A percentile compares a stretch with the other conserved stretches of the same genome.
Conservation (phyloP, 2,113 vertebrate genomes). For the Lethenteron reissneri region DNA sequence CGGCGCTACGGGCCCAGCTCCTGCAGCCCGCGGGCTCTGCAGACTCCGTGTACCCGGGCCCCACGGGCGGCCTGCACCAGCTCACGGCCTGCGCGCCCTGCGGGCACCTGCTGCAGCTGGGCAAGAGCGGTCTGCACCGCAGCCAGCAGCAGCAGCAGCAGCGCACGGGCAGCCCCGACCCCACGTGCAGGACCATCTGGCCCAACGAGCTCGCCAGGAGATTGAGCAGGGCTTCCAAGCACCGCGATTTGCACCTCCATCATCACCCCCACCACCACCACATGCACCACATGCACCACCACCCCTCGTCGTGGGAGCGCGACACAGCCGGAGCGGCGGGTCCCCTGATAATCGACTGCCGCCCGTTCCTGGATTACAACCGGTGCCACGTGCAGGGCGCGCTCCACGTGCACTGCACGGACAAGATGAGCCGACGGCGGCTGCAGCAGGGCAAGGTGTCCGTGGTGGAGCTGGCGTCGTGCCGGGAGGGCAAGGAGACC, state of each 20-base stretch:
- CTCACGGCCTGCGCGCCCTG: slow-evolving; percentile 39
- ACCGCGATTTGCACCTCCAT: slow-evolving; percentile 21
- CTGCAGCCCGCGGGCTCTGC: slow-evolving; percentile 29
- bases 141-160: slow-evolving; percentile 30
- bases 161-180: slow-evolving; percentile 16
- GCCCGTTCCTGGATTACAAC: slow-evolving; percentile 28
- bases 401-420: slow-evolving; percentile 14
- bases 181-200: slow-evolving; percentile 39
- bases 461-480: slow-evolving; percentile 30
- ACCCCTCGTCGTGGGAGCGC: slow-evolving; percentile 9
- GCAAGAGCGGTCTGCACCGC: slow-evolving; percentile 32
- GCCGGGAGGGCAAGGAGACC: slow-evolving; percentile 22
- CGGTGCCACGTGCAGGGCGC: slow-evolving; percentile 20
- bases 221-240: slow-evolving; percentile 27
- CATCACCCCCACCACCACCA: slow-evolving; percentile 20
- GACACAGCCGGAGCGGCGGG: background rate
- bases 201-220: slow-evolving; percentile 42
- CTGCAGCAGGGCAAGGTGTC: slow-evolving; percentile 38
- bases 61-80: slow-evolving; percentile 27
- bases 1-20: slow-evolving; percentile 12
- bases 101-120: slow-evolving; percentile 25
- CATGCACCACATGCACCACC: slow-evolving; percentile 16
- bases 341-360: slow-evolving; percentile 30
- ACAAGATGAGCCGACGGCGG: slow-evolving; percentile 23
- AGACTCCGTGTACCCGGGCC: slow-evolving; percentile 19